Evolutionary conservation across 2,888 invertebrate species (phyloP).

Genomic region (Torymus tubicola): DNA sequence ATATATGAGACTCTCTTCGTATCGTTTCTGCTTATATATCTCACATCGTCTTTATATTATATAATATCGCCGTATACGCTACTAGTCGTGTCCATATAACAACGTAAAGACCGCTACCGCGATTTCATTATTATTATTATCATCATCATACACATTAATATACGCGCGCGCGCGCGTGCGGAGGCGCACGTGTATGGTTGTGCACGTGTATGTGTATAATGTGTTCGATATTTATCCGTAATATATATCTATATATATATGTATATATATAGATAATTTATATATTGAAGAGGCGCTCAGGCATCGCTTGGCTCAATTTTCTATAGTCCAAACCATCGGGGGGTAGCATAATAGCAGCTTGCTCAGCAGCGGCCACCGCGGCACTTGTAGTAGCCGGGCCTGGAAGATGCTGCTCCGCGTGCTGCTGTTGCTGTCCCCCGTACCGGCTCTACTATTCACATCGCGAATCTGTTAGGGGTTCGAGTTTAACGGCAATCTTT

Average conservation of each 20-base stretch:
- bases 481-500: slow-evolving; percentile 84
- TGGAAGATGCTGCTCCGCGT: slow-evolving; percentile 34
- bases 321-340: slow-evolving; percentile 53
- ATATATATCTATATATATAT: too few relatives aligned
- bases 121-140: too few relatives aligned
- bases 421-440: slow-evolving; percentile 53
- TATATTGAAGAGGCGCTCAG: slow-evolving; percentile 56
- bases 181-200: too few relatives aligned
- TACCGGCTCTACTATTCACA: slow-evolving; percentile 78
- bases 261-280: slow-evolving; percentile 12
- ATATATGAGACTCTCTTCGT: too few relatives aligned
- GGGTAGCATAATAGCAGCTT: slow-evolving; percentile 36
- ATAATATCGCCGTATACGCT: too few relatives aligned
- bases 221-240: too few relatives aligned
- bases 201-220: too few relatives aligned
- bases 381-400: slow-evolving; percentile 10
- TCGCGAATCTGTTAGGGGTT: slow-evolving; percentile 82
- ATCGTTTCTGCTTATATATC: neutral
- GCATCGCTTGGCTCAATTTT: slow-evolving; percentile 50
- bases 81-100: neutral
- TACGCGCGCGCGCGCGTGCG: too few relatives aligned
- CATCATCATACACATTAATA: too few relatives aligned
- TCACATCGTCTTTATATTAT: neutral
- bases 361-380: neutral
- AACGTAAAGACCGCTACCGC: too few relatives aligned